A percentile compares a stretch with the other conserved stretches of the same genome.
Conservation (phyloP, 1,140 invertebrate species). For the Mya arenaria region DNA sequence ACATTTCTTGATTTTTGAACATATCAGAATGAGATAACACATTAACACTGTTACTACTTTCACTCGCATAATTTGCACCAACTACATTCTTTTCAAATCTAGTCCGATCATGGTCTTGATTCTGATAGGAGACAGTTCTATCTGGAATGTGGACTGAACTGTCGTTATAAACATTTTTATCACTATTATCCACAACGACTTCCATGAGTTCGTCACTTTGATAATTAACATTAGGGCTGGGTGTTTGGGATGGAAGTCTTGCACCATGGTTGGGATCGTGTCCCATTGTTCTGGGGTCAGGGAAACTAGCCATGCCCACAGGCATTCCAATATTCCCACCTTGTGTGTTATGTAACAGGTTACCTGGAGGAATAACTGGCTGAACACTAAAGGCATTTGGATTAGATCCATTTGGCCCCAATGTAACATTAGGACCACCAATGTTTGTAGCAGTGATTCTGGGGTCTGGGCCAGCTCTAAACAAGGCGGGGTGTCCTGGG, state of each 20-base stretch:
- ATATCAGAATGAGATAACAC: neutral
- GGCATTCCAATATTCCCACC: neutral
- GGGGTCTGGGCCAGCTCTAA: neutral
- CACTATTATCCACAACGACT: constrained; percentile 19
- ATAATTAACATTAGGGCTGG: neutral
- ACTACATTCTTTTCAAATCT: constrained; percentile 8
- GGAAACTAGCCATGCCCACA: neutral
- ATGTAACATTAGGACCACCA: too few species aligned
- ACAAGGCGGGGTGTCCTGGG: neutral
- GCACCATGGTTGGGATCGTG: too few species aligned
- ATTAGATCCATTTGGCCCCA: too few species aligned
- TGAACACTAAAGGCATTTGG: too few species aligned
- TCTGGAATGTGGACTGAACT: constrained; percentile 34
- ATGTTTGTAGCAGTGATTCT: too few species aligned
- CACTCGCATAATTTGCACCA: neutral
- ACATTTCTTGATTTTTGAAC: neutral
- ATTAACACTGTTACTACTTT: constrained; percentile 11
- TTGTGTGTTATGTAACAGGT: too few species aligned
- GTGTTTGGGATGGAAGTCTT: too few species aligned
- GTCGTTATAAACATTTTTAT: neutral
- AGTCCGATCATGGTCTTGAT: constrained; percentile 56
- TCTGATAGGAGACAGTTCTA: constrained; percentile 45
- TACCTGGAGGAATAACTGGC: too few species aligned
- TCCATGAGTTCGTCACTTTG: constrained; percentile 16
- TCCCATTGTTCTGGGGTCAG: too few species aligned